Base-by-base conservation (phyloP, 53 echinoderm and acorn worm species). In the Temnopleurus reevesii region DNA sequence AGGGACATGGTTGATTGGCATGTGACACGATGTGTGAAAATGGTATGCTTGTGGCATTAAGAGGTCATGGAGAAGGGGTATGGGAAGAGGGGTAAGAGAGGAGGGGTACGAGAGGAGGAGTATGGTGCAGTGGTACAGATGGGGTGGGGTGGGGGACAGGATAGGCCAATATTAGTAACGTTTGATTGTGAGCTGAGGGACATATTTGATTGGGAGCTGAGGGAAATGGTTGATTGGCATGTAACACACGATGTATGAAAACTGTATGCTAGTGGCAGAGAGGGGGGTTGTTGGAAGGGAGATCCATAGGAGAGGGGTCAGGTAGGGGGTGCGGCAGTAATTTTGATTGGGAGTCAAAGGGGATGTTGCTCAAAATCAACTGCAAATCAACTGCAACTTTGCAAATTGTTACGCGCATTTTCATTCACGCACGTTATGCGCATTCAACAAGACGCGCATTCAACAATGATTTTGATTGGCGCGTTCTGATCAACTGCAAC, bases 1-100 rank as follows among this genome's bases (percentile, higher is more conserved):
- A 38, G 49, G 46, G 79, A 49, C 79, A 79, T 47, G 79, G 19
- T 79, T 79, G 79, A 79, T 47, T 47, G 79, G 49, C 79, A 79
- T 25, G 51, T 47, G 49, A 79, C 71, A 38, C n/a, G 38, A 21
- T 38, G 51, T 28, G 49, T 79, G 29, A 79, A 45, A 76, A 4
- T 5, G 33, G 28, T 3, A 31, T 30, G 34, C 30, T 28, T 8
- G 53, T 8, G 15, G 53, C 8, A 51, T 8, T 51, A 15, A 15
- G 4, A 15, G 65, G 65, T 10, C 12, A 65, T 8, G 8, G 15
- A 51, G 53, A 15, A 51, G 65, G 1, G 29, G 33, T 25, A 65
- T 65, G 23, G 71, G 12, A 18, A n/a, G 71, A 38, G 38, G 12
- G 71, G 41, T 18, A 4, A 34, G 34, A 18, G 17, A 12, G 34